phyloP scores from a whole-genome alignment of 2,888 invertebrate genomes.

The Nysson spinosus region DNA sequence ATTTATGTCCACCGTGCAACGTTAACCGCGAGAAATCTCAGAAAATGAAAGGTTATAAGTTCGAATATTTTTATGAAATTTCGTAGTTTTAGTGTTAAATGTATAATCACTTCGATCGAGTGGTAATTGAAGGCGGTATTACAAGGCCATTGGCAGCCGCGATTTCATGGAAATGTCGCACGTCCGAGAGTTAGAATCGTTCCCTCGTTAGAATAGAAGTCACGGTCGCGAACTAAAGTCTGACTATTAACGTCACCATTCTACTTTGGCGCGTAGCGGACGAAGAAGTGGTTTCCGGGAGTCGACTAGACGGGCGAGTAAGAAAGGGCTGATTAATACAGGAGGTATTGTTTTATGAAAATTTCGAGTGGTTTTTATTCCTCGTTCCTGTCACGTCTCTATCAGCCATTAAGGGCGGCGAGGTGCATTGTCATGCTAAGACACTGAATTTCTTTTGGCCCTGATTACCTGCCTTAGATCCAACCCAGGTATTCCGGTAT shows the following conservation, averaged over 20 bases:
- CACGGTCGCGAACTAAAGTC: constrained; percentile 19
- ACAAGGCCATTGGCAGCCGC: constrained; percentile 16
- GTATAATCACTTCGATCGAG: constrained; percentile 41
- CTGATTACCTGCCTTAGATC: constrained; percentile 53
- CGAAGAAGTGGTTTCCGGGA: constrained; percentile 2
- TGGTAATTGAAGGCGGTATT: constrained; percentile 29
- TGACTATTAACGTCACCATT: constrained; percentile 37
- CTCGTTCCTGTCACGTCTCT: not conserved
- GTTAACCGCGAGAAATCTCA: no score
- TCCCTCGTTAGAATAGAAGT: constrained; percentile 6
- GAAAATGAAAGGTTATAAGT: no score
- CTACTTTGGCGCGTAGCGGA: constrained; percentile 7
- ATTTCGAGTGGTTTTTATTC: constrained; percentile 62
- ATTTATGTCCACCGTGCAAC: no score
- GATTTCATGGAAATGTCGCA: constrained; percentile 21
- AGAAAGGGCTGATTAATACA: constrained; percentile 69
- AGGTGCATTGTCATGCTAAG: constrained; percentile 63
- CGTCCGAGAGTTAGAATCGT: not conserved
- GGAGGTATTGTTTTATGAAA: constrained; percentile 69
- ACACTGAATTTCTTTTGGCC: constrained; percentile 59
- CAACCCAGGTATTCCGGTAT: constrained; percentile 20
- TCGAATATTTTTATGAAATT: no score
- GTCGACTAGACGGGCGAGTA: constrained; percentile 53
- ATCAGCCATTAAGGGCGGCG: constrained; percentile 49
- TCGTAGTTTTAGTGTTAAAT: no score